phyloP scores from a whole-genome alignment of 2,888 invertebrate genomes.

The Lasioglossum figueresi region DNA sequence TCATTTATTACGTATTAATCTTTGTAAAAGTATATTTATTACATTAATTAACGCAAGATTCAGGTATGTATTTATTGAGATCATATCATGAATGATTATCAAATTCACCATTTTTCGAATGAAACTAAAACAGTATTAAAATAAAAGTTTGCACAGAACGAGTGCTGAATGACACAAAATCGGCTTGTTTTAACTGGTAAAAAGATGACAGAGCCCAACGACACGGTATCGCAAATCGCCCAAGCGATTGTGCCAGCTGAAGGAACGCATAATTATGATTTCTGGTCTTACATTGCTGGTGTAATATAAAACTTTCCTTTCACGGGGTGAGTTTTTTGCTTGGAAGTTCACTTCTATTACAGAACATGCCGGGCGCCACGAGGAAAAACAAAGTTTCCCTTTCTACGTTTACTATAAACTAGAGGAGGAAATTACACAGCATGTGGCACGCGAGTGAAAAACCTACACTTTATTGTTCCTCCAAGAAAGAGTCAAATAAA shows the following conservation, averaged over 20 bases:
- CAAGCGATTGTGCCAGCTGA: background rate
- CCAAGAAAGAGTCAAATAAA: slow-evolving; percentile 36
- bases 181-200: background rate
- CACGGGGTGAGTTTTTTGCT: slow-evolving; percentile 50
- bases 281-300: slow-evolving; percentile 48
- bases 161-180: background rate
- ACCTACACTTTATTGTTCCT: slow-evolving; percentile 41
- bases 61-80: background rate
- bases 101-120: background rate
- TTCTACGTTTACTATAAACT: slow-evolving; percentile 58
- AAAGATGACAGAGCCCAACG: background rate
- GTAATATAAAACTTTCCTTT: slow-evolving; percentile 62
- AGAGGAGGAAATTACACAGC: slow-evolving; percentile 52
- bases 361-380: slow-evolving; percentile 41
- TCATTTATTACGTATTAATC: background rate
- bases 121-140: background rate
- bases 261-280: slow-evolving; percentile 60
- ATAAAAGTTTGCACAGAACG: background rate
- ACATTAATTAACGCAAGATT: background rate
- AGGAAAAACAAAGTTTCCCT: slow-evolving; percentile 61
- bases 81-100: background rate
- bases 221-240: background rate
- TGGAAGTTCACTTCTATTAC: slow-evolving; percentile 60
- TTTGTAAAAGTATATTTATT: background rate
- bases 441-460: slow-evolving; percentile 34